These are phyloP conservation scores for Patella pellucida DNA, from an alignment of 2,888 invertebrate species.

Conservation along the genomic window DNA sequence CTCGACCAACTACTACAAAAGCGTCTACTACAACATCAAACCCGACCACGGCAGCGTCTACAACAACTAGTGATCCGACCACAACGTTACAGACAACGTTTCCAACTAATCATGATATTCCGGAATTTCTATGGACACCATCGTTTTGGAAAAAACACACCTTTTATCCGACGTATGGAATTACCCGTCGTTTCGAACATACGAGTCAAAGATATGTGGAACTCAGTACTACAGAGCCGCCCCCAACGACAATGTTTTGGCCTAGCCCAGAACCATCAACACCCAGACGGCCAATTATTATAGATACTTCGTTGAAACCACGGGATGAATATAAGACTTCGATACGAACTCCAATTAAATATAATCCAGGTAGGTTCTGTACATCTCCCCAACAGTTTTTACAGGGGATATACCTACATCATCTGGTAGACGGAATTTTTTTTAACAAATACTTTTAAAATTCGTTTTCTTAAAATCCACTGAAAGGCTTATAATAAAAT, in stretches of 20 bases:
- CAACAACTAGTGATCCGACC: not conserved
- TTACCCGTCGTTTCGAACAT: not conserved
- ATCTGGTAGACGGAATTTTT: too few relatives aligned
- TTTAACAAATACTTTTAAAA: too few relatives aligned
- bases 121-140: not conserved
- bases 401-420: too few relatives aligned
- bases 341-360: not conserved
- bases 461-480: too few relatives aligned
- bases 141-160: not conserved
- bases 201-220: not conserved
- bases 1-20: conserved; percentile 10
- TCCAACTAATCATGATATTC: not conserved
- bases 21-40: not conserved
- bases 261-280: not conserved
- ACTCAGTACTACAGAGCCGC: not conserved
- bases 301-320: not conserved
- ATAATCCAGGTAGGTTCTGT: not conserved
- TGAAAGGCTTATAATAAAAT: too few relatives aligned
- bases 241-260: not conserved
- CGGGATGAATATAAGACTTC: not conserved
- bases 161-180: not conserved
- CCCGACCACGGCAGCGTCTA: not conserved
- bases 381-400: too few relatives aligned
- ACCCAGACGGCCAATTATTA: not conserved
- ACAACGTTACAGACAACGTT: not conserved